Conservation (phyloP, 2,888 invertebrate species). For the Tanytarsus gracilentus region DNA sequence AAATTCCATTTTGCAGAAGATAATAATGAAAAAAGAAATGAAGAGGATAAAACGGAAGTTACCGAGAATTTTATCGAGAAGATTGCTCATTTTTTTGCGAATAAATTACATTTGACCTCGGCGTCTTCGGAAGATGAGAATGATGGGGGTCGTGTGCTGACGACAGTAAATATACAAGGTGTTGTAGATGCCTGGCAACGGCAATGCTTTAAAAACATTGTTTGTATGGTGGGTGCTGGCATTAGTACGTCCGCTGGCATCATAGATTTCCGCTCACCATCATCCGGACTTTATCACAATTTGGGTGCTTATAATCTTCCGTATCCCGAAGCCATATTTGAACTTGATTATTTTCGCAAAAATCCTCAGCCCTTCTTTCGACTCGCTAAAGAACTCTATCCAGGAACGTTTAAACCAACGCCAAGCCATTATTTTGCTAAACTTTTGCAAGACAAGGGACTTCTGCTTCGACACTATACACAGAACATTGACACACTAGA, state of each 20-base stretch:
- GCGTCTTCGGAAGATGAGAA: constrained; percentile 30
- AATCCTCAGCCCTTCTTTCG: constrained; percentile 91
- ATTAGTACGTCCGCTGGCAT: constrained; percentile 89
- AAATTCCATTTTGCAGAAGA: background rate
- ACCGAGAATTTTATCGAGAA: constrained; percentile 46
- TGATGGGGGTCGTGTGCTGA: constrained; percentile 48
- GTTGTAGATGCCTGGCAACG: constrained; percentile 69
- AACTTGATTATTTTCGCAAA: constrained; percentile 73
- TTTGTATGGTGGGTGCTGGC: constrained; percentile 93
- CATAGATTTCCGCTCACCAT: constrained; percentile 91
- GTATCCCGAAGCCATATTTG: constrained; percentile 86
- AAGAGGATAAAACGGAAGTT: background rate
- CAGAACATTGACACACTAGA: constrained; percentile 95
- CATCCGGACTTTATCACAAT: constrained; percentile 84
- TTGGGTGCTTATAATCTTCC: constrained; percentile 84
- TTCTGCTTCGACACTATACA: constrained; percentile 66
- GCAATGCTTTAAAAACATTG: constrained; percentile 70
- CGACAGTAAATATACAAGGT: constrained; percentile 64
- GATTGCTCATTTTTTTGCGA: constrained; percentile 55
- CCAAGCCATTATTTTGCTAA: constrained; percentile 83
- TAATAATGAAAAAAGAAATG: background rate
- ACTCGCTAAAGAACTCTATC: constrained; percentile 81
- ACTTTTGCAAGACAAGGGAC: constrained; percentile 71
- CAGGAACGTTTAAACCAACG: constrained; percentile 81
- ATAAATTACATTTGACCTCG: constrained; percentile 50